phyloP scores from a whole-genome alignment of 1,140 invertebrate genomes.

The Gonatopus flavifemur region DNA sequence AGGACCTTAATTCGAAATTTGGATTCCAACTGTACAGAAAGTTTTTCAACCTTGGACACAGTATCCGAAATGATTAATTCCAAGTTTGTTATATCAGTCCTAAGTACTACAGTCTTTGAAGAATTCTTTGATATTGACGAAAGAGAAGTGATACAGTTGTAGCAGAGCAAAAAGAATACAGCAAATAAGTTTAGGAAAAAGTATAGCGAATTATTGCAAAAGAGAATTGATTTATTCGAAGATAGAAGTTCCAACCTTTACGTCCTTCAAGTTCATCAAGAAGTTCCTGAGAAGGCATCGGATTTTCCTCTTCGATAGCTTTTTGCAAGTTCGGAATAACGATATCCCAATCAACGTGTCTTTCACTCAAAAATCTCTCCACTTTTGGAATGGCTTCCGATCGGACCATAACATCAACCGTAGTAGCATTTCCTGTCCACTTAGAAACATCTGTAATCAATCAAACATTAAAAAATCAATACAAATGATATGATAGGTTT shows the following conservation, averaged over 20 bases:
- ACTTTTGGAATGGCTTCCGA: constrained; percentile 60
- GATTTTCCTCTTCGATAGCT: constrained; percentile 78
- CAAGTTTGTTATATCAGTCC: too few species aligned
- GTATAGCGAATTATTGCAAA: too few species aligned
- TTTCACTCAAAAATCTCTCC: constrained; percentile 42
- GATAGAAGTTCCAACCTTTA: constrained; percentile 71
- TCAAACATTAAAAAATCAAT: constrained; percentile 9
- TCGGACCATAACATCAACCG: constrained; percentile 70
- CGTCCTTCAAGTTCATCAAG: constrained; percentile 69
- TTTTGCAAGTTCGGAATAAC: constrained; percentile 74
- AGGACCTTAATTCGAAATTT: too few species aligned
- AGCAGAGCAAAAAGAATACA: too few species aligned
- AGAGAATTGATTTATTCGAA: too few species aligned
- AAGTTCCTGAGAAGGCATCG: constrained; percentile 62
- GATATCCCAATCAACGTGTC: constrained; percentile 60
- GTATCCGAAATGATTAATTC: too few species aligned
- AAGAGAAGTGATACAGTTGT: too few species aligned
- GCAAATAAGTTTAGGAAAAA: too few species aligned
- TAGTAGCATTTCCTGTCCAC: constrained; percentile 69
- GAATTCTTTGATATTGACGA: too few species aligned
- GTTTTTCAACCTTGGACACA: too few species aligned
- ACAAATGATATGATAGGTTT: not conserved
- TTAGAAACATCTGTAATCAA: constrained; percentile 63
- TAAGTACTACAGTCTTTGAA: too few species aligned
- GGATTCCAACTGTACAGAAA: too few species aligned